phyloP scores from a whole-genome alignment of 2,888 invertebrate species.

The Stictocephala bisonia region DNA sequence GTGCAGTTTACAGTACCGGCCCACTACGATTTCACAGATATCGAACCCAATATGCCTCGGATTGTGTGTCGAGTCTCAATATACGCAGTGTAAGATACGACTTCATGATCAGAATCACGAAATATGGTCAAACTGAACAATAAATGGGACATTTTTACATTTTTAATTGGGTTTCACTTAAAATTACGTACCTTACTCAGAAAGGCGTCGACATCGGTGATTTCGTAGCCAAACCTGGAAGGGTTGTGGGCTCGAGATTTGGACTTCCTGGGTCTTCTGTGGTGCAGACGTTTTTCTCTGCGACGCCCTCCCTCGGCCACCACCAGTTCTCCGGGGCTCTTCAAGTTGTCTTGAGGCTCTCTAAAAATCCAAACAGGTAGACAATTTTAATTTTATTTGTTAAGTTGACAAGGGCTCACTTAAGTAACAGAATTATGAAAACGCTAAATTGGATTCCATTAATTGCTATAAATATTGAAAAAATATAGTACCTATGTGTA shows the following conservation, averaged over 20 bases:
- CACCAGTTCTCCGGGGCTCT: slow-evolving; percentile 66
- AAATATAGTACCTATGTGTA: too few species aligned
- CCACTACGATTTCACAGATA: too few species aligned
- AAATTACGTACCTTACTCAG: slow-evolving; percentile 75
- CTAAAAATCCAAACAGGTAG: background rate
- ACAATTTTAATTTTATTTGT: too few species aligned
- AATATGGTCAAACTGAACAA: background rate
- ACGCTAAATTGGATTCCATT: too few species aligned
- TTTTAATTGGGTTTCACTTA: slow-evolving; percentile 52
- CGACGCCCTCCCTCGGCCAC: slow-evolving; percentile 65
- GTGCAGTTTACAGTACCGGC: too few species aligned
- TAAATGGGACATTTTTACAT: background rate
- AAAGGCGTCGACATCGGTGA: slow-evolving; percentile 82
- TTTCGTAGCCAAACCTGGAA: slow-evolving; percentile 79
- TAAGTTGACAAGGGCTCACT: too few species aligned
- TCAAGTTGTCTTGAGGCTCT: slow-evolving; percentile 5
- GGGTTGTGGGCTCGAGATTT: slow-evolving; percentile 52
- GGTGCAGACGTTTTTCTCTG: slow-evolving; percentile 60
- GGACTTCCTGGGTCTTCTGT: slow-evolving; percentile 42
- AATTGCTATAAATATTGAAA: too few species aligned
- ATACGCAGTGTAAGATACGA: too few species aligned
- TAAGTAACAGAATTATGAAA: too few species aligned
- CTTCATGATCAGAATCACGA: too few species aligned
- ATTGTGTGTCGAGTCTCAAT: too few species aligned
- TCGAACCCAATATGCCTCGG: too few species aligned